Conservation (phyloP, 1,140 invertebrate species). For the Plodia interpunctella region DNA sequence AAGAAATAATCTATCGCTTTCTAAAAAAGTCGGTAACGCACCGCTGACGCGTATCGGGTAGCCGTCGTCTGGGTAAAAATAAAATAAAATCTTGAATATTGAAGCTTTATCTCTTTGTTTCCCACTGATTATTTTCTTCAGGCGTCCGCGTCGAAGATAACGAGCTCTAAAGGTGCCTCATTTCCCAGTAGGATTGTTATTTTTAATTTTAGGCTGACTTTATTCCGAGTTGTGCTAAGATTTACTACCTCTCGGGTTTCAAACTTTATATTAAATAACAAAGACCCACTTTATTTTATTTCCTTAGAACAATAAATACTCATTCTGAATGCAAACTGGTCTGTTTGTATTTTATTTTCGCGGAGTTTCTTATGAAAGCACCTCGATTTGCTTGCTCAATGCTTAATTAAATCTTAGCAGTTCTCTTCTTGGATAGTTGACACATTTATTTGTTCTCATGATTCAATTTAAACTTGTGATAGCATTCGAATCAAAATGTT, state of each 20-base stretch:
- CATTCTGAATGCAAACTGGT: slow-evolving; percentile 5
- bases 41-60: too few relatives aligned
- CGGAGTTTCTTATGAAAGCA: background rate
- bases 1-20: too few relatives aligned
- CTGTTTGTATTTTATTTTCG: slow-evolving; percentile 5
- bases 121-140: slow-evolving; percentile 41
- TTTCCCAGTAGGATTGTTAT: slow-evolving; percentile 43
- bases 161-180: slow-evolving; percentile 41
- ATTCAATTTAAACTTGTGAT: too few relatives aligned
- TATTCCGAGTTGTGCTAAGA: slow-evolving; percentile 22
- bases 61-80: background rate
- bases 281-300: slow-evolving; percentile 5
- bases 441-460: too few relatives aligned
- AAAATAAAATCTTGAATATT: slow-evolving; percentile 23
- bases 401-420: background rate
- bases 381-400: slow-evolving; percentile 2
- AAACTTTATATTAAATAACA: slow-evolving; percentile 11
- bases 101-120: slow-evolving; percentile 34
- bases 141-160: slow-evolving; percentile 37
- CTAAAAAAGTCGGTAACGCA: too few relatives aligned
- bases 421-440: background rate
- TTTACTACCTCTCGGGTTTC: slow-evolving; percentile 14
- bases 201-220: slow-evolving; percentile 38
- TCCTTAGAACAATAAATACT: slow-evolving; percentile 8
- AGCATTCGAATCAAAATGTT: too few relatives aligned